Evolutionary conservation across 2,797 vertebrate species (phyloP).

Genomic region (Morelia viridis): DNA sequence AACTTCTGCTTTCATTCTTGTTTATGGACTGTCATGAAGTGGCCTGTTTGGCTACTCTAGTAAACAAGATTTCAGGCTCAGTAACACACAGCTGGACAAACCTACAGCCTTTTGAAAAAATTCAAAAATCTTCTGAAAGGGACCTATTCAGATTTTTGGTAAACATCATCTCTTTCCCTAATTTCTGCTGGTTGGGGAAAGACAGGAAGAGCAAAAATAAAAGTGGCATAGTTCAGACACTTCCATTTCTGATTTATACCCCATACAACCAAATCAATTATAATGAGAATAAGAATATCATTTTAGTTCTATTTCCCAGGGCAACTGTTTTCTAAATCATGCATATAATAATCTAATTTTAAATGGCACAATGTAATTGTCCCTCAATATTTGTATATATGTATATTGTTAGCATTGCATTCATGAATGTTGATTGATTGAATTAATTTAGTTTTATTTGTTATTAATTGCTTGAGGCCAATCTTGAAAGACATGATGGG

Average conservation of each 20-base stretch:
- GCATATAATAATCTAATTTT: background rate
- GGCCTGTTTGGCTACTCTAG: background rate
- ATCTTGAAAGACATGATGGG: background rate
- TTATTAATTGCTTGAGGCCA: background rate
- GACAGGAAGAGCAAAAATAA: background rate
- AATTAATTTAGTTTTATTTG: background rate
- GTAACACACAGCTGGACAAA: background rate
- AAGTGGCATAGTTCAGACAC: background rate
- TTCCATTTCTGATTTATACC: background rate
- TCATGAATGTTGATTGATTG: background rate
- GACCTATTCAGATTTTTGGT: background rate
- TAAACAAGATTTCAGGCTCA: background rate
- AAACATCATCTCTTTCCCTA: background rate
- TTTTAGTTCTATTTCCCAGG: background rate
- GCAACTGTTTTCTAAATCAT: constrained; percentile 12
- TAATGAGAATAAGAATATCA: background rate
- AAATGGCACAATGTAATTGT: background rate
- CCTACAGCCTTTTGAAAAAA: background rate
- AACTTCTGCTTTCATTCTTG: too few relatives aligned
- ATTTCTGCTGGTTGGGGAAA: background rate
- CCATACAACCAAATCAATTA: constrained; percentile 8
- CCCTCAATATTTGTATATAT: background rate
- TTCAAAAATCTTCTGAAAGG: background rate
- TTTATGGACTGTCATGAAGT: background rate
- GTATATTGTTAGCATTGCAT: background rate